phyloP scores from a whole-genome alignment of 2,888 invertebrate species.

The Mythimna loreyi region DNA sequence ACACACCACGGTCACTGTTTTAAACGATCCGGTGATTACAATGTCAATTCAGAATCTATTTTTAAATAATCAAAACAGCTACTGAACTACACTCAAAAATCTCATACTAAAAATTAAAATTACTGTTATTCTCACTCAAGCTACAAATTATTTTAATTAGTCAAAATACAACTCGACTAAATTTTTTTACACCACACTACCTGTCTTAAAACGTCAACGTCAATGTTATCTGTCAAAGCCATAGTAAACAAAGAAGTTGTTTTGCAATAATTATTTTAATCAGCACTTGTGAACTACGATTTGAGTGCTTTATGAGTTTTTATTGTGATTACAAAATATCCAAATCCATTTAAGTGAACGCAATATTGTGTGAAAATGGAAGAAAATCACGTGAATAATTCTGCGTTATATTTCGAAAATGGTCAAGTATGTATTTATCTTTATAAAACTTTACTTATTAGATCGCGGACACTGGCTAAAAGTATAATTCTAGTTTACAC shows the following conservation, averaged over 20 bases:
- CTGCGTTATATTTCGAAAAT: constrained; percentile 81
- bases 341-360: background rate
- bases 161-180: no score
- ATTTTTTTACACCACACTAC: no score
- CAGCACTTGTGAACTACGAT: background rate
- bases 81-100: no score
- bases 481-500: background rate
- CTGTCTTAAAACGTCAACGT: no score
- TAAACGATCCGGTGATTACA: no score
- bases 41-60: no score
- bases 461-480: background rate
- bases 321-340: background rate
- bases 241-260: constrained; percentile 25
- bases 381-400: constrained; percentile 79
- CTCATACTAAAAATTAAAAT: no score
- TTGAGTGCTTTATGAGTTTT: constrained; percentile 3
- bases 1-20: no score
- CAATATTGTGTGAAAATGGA: constrained; percentile 71
- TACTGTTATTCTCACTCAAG: no score
- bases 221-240: constrained; percentile 21
- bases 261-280: constrained; percentile 9
- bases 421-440: constrained; percentile 76
- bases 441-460: background rate
- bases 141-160: no score
- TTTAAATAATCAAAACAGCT: no score